A percentile compares a stretch with the other conserved stretches of the same genome.
Conservation (phyloP, 2,113 vertebrate species). For the Microcebus lehilahytsara region DNA sequence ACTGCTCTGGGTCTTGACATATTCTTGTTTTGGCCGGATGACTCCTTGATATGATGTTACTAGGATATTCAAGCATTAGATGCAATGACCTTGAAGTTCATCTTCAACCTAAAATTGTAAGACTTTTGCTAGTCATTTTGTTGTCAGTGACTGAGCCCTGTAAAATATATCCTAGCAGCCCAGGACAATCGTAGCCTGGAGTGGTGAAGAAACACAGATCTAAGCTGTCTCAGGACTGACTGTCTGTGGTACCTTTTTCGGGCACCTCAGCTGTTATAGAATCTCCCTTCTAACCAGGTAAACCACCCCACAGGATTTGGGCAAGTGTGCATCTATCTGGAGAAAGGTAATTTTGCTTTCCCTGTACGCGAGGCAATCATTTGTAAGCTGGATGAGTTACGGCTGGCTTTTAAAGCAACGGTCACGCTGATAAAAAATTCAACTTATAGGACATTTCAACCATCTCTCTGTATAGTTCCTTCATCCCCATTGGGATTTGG, state of each 20-base stretch:
- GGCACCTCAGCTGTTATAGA: neutral
- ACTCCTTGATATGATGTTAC: neutral
- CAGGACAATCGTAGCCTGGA: too few relatives aligned
- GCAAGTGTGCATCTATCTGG: neutral
- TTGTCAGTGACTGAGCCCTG: neutral
- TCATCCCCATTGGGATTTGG: constrained; percentile 38
- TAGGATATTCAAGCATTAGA: neutral
- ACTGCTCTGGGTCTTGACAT: too few relatives aligned
- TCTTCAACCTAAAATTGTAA: constrained; percentile 12
- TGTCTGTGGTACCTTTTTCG: neutral
- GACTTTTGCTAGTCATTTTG: neutral
- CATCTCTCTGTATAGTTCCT: constrained; percentile 32
- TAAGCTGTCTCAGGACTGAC: neutral
- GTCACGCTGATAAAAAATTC: constrained; percentile 47
- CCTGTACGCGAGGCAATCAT: constrained; percentile 40
- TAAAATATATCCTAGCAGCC: neutral
- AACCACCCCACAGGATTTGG: neutral
- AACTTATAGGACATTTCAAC: constrained; percentile 66
- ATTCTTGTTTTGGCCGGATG: neutral
- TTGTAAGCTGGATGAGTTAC: constrained; percentile 54
- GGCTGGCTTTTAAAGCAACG: constrained; percentile 60
- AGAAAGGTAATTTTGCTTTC: constrained; percentile 53
- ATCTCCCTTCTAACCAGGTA: neutral
- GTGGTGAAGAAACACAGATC: neutral
- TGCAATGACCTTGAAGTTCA: neutral